These are phyloP conservation scores for Sinodicranocentrus sp. DNA, from an alignment of 2,888 invertebrate species.

Conservation along the genomic window DNA sequence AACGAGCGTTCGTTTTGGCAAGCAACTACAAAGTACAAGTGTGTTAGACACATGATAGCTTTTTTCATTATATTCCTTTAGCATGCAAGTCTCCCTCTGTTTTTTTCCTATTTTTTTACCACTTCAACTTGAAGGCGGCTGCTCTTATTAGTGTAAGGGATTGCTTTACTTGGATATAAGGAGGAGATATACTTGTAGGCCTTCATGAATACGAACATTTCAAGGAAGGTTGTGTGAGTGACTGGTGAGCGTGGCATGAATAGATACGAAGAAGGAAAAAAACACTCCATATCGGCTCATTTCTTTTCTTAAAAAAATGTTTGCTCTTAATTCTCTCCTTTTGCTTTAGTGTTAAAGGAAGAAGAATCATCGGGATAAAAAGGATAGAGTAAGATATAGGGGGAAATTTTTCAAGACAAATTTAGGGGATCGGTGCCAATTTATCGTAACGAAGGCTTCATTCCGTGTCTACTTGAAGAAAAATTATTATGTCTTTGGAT, in stretches of 20 bases:
- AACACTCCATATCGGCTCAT: neutral
- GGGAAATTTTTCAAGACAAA: neutral
- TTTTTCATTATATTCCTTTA: constrained; percentile 57
- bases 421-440: constrained; percentile 7
- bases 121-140: neutral
- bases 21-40: constrained; percentile 48
- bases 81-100: constrained; percentile 36
- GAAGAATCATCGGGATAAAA: neutral
- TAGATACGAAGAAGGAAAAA: constrained; percentile 20
- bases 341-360: too few species aligned
- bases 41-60: constrained; percentile 66
- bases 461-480: neutral
- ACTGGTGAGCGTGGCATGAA: constrained; percentile 22
- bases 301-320: too few species aligned
- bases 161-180: too few species aligned
- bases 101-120: neutral
- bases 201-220: too few species aligned
- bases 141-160: constrained; percentile 9
- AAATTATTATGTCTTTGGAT: too few species aligned
- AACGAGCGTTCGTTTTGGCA: constrained; percentile 64
- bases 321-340: too few species aligned
- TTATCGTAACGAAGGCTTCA: constrained; percentile 3
- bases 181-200: too few species aligned
- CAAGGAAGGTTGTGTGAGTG: neutral
- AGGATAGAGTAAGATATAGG: too few species aligned